Base-by-base conservation (phyloP, 2,888 invertebrate species). In the Stenodema calcarata region DNA sequence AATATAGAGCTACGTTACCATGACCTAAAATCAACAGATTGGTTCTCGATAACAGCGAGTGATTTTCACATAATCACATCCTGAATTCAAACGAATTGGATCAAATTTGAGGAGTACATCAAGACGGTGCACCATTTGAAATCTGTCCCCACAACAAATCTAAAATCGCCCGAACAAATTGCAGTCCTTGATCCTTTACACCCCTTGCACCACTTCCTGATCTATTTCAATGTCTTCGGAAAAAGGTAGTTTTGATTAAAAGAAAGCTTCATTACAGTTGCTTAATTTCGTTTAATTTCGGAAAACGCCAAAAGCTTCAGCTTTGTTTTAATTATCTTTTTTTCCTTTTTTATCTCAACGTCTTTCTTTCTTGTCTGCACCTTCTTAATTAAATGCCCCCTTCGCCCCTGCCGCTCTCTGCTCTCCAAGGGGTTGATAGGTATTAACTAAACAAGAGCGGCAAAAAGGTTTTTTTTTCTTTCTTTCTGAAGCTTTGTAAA, bases 291-390 rank as follows among this genome's bases (percentile, higher is more conserved):
- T 81, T 81, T 35, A 30, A 81, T 82, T 69, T 42, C 82, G 14
- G 18, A 50, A 82, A 82, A 69, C 82, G 78, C 78, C 44, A 44
- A 78, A 78, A 62, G 82, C 82, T 62, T 82, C 69, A 69, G 35
- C 82, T 82, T 62, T 82, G 82, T 47, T 82, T 82, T 69, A 82
- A 82, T 82, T 82, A 82, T 69, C 82, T 62, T 69, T 44, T 54
- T 11, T 35, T 41, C 69, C 41, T 35, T 27, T 69, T 62, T 23
- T 62, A 54, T 54, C 16, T 16, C 54, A 18, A 23, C 41, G 62
- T 42, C 69, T 82, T 69, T 78, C 44, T 78, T 78, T 35, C 73
- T 41, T 73, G 73, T 73, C 73, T 30, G 73, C 27, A 62, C 62
- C 62, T 62, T 62, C 73, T 80, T 80, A 80, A 80, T 80, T 80